Evolutionary conservation across 2,797 vertebrate species (phyloP).

Genomic region (Smutsia gigantea): DNA sequence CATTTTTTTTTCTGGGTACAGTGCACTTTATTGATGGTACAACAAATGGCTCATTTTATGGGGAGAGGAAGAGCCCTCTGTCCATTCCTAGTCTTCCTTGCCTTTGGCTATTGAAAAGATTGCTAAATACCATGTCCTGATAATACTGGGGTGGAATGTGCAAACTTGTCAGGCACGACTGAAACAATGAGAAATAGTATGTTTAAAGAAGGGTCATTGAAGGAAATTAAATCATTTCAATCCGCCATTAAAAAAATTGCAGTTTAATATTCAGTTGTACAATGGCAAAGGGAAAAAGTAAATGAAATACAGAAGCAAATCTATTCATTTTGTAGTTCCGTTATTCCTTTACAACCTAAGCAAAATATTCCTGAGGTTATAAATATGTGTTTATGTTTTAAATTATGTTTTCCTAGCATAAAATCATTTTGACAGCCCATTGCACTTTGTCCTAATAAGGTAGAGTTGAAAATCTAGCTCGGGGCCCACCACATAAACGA

Average conservation of each 20-base stretch:
- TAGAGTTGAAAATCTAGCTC: not conserved
- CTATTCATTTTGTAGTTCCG: not conserved
- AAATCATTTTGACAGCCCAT: not conserved
- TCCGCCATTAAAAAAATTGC: no score
- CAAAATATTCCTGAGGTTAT: not conserved
- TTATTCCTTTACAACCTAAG: not conserved
- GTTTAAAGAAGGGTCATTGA: not conserved
- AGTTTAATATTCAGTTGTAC: not conserved
- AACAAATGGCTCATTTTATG: not conserved
- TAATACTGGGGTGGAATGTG: not conserved
- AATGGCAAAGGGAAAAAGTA: not conserved
- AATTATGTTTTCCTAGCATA: not conserved
- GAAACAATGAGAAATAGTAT: not conserved
- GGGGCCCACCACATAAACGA: not conserved
- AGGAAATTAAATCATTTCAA: not conserved
- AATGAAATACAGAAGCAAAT: not conserved
- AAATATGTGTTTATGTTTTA: not conserved
- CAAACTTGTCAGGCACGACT: not conserved
- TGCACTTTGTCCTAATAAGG: not conserved
- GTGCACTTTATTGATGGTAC: no score
- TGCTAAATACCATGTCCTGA: not conserved
- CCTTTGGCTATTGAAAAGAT: not conserved
- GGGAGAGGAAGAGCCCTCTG: rapidly evolving
- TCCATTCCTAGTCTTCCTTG: not conserved
- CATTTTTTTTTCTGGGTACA: not conserved